Percentiles rank a stretch among this genome's conserved stretches.
These are phyloP conservation scores for Leucophenga varia DNA, from an alignment of 1,140 invertebrate species.

Conservation along the genomic window DNA sequence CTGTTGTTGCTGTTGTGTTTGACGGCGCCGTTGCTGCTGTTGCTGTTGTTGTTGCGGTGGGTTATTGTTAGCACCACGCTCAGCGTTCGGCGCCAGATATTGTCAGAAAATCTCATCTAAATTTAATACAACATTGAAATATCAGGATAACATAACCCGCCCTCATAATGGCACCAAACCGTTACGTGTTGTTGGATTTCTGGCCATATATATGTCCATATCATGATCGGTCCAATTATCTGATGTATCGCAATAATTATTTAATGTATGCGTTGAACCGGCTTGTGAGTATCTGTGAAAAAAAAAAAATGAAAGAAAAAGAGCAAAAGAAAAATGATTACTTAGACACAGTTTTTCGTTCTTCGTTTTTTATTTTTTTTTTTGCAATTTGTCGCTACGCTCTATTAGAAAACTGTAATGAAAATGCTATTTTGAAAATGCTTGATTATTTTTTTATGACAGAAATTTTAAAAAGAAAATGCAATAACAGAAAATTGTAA, in stretches of 20 bases:
- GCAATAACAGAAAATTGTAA: too few species aligned
- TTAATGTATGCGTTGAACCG: constrained; percentile 76
- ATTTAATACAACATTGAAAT: constrained; percentile 57
- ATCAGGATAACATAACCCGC: constrained; percentile 53
- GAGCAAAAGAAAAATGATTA: not conserved
- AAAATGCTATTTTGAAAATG: constrained; percentile 12
- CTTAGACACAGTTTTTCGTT: constrained; percentile 6
- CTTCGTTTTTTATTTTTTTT: too few species aligned
- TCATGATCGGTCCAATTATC: constrained; percentile 95
- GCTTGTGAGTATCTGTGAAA: constrained; percentile 65
- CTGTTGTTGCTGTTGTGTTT: constrained; percentile 29
- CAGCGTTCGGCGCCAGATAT: constrained; percentile 44
- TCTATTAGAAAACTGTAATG: constrained; percentile 5
- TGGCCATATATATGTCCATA: constrained; percentile 92
- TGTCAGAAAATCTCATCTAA: constrained; percentile 56
- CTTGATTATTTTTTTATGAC: constrained; percentile 16
- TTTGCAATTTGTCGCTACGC: constrained; percentile 3
- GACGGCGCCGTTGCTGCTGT: constrained; percentile 16
- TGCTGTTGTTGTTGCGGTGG: constrained; percentile 19
- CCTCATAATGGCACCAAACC: constrained; percentile 80
- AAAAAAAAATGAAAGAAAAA: not conserved
- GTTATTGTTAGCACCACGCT: not conserved
- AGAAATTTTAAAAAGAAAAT: constrained; percentile 5
- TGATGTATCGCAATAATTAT: constrained; percentile 82
- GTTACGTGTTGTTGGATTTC: constrained; percentile 82